Conservation (phyloP, 2,113 vertebrate species). For the Boleophthalmus pectinirostris region DNA sequence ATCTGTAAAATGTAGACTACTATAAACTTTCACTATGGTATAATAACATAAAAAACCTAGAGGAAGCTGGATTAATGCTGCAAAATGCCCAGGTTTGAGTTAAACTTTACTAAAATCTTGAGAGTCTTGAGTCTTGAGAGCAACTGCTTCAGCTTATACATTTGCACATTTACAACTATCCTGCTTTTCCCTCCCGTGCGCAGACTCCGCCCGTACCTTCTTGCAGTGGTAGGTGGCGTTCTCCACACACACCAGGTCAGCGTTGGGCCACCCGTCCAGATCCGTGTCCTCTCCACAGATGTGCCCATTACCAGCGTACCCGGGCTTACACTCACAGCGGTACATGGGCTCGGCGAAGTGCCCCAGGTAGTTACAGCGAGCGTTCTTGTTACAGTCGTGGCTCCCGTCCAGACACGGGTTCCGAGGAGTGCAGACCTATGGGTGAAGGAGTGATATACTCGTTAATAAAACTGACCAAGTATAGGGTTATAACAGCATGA, state of each 20-base stretch:
- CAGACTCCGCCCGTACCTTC: constrained; percentile 77
- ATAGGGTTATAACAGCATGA: too few relatives aligned
- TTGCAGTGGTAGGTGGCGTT: constrained; percentile 99
- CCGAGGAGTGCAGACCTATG: constrained; percentile 91
- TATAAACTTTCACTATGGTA: too few relatives aligned
- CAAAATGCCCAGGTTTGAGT: too few relatives aligned
- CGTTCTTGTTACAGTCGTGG: constrained; percentile 95
- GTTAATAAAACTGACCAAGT: background rate
- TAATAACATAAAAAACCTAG: too few relatives aligned
- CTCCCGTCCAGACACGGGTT: constrained; percentile 96
- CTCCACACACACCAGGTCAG: constrained; percentile 91
- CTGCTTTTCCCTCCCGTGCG: background rate
- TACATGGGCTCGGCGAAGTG: constrained; percentile 95
- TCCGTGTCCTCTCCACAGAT: constrained; percentile 98
- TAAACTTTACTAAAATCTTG: background rate
- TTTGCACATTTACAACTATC: background rate
- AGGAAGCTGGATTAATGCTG: too few relatives aligned
- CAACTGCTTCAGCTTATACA: too few relatives aligned
- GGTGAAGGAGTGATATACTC: background rate
- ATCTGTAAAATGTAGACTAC: too few relatives aligned
- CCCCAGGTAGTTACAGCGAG: constrained; percentile 96
- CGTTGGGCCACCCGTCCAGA: constrained; percentile 96
- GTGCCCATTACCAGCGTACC: constrained; percentile 94
- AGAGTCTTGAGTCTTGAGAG: background rate
- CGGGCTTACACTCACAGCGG: constrained; percentile 96